Percentiles rank a stretch among this genome's conserved stretches.
Conservation (phyloP, 2,113 vertebrate species). For the Lampris incognitus region DNA sequence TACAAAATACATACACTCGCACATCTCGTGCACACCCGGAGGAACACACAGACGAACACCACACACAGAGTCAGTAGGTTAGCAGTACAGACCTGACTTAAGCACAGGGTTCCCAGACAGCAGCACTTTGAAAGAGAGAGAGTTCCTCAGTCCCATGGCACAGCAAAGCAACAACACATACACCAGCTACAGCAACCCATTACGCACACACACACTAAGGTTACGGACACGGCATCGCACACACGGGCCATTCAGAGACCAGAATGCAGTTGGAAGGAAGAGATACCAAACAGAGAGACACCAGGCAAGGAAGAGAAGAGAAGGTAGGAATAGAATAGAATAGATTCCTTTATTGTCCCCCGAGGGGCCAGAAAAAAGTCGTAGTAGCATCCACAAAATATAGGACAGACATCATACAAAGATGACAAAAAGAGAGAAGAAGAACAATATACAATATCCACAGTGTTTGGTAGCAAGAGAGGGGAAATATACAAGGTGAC, state of each 20-base stretch:
- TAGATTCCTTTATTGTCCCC: slow-evolving; percentile 85
- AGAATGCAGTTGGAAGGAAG: slow-evolving; percentile 52
- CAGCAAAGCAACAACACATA: slow-evolving; percentile 63
- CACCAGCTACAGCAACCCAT: slow-evolving; percentile 13
- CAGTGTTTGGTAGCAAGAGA: slow-evolving; percentile 83
- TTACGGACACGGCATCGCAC: slow-evolving; percentile 16
- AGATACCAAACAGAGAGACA: slow-evolving; percentile 52
- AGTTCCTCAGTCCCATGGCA: slow-evolving; percentile 78
- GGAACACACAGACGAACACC: slow-evolving; percentile 49
- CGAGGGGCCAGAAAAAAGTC: slow-evolving; percentile 75
- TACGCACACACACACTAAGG: slow-evolving; percentile 37
- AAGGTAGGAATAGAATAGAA: slow-evolving; percentile 82
- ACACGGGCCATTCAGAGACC: slow-evolving; percentile 28
- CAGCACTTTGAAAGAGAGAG: slow-evolving; percentile 84
- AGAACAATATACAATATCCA: slow-evolving; percentile 87
- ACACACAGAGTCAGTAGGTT: slow-evolving; percentile 66
- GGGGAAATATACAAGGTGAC: slow-evolving; percentile 83
- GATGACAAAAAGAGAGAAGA: slow-evolving; percentile 76
- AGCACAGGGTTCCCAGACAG: slow-evolving; percentile 84
- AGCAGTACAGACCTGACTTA: slow-evolving; percentile 85
- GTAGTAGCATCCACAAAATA: slow-evolving; percentile 81
- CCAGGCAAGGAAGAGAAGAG: slow-evolving; percentile 70
- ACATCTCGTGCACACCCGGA: slow-evolving; percentile 11
- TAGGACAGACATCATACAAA: slow-evolving; percentile 85
- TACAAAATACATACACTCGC: slow-evolving; percentile 57